Conservation (phyloP, 2,888 invertebrate species). For the Cephus pulcher region DNA sequence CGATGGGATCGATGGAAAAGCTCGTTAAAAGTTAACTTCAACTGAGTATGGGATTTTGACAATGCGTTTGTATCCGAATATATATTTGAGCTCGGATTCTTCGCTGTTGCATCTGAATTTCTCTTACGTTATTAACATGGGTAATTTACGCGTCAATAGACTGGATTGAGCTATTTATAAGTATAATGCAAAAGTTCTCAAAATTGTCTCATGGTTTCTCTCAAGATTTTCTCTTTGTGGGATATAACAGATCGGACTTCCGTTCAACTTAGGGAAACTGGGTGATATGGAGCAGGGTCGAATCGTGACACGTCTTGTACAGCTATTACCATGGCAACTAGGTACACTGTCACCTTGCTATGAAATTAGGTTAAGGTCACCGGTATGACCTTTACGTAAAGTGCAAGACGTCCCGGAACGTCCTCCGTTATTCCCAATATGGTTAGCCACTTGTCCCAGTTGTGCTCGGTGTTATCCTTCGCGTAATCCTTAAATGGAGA, state of each 20-base stretch:
- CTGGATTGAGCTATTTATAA: background rate
- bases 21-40: background rate
- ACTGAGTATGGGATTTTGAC: background rate
- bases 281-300: background rate
- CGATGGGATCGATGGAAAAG: background rate
- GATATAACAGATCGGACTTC: background rate
- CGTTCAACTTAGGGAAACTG: background rate
- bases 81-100: background rate
- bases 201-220: background rate
- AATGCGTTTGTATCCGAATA: background rate
- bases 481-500: conserved; percentile 52
- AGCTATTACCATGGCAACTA: background rate
- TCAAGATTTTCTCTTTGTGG: background rate
- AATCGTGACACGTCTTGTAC: background rate
- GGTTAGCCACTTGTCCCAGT: conserved; percentile 52
- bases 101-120: background rate
- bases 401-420: conserved; percentile 23
- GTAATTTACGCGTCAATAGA: background rate
- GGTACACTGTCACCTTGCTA: background rate
- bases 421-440: conserved; percentile 52
- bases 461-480: conserved; percentile 53
- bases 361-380: conserved; percentile 59
- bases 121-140: background rate
- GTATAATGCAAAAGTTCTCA: background rate
- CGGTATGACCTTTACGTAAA: conserved; percentile 42